These are phyloP conservation scores for Pollachius pollachius DNA, from an alignment of 2,113 vertebrate genomes.

Conservation along the genomic window DNA sequence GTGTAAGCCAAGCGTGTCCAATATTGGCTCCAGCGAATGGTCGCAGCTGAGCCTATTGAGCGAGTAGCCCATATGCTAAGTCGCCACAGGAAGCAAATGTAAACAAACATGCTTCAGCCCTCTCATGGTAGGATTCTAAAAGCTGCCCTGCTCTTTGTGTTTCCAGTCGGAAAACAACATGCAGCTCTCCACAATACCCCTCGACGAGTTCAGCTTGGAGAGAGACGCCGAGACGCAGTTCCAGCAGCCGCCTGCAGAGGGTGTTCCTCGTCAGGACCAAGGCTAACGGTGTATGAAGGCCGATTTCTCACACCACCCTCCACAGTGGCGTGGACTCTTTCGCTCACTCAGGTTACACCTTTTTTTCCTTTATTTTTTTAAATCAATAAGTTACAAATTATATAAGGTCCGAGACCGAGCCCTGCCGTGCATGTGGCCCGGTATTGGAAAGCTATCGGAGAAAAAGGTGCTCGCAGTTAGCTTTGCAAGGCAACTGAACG, in stretches of 20 bases:
- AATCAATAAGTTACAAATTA: conserved; percentile 56
- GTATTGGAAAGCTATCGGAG: too few species aligned
- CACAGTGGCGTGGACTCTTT: conserved; percentile 69
- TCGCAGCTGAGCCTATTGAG: too few species aligned
- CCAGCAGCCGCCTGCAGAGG: conserved; percentile 46
- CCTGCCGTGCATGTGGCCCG: too few species aligned
- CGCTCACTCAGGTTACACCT: conserved; percentile 88
- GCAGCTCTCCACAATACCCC: conserved; percentile 78
- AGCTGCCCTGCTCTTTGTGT: conserved; percentile 2
- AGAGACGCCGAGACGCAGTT: conserved; percentile 69
- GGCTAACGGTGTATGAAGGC: conserved; percentile 62
- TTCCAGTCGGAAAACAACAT: conserved; percentile 72
- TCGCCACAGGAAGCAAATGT: too few species aligned
- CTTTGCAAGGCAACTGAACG: too few species aligned
- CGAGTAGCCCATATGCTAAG: too few species aligned
- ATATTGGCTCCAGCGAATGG: too few species aligned
- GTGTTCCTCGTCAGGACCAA: conserved; percentile 54
- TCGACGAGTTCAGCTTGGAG: conserved; percentile 77
- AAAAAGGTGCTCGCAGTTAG: too few species aligned
- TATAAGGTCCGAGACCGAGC: conserved; percentile 42
- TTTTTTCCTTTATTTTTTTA: conserved; percentile 59
- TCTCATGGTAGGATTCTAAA: too few species aligned
- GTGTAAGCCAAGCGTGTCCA: too few species aligned
- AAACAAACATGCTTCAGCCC: too few species aligned
- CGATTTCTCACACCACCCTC: conserved; percentile 44